These are phyloP conservation scores for Dusona sp. DNA, from an alignment of 2,888 invertebrate genomes.

Conservation along the genomic window DNA sequence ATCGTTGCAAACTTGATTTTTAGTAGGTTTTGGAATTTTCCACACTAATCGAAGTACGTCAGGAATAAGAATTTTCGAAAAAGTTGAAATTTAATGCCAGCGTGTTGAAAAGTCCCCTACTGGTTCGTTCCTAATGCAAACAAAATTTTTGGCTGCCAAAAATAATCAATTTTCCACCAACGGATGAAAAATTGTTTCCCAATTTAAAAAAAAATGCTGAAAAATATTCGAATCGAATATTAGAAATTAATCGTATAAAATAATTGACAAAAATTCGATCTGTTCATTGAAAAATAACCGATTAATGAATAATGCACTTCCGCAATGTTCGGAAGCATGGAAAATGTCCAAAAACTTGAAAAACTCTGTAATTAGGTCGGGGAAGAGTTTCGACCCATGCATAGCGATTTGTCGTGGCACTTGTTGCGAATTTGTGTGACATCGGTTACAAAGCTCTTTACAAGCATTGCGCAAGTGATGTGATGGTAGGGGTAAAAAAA, in stretches of 20 bases:
- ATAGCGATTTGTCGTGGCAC: neutral
- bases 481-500: neutral
- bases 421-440: constrained; percentile 23
- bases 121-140: too few species aligned
- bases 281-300: neutral
- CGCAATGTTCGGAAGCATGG: neutral
- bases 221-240: neutral
- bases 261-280: neutral
- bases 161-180: neutral
- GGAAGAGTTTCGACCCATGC: neutral
- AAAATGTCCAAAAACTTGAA: neutral
- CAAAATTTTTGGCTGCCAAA: too few species aligned
- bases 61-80: neutral
- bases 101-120: neutral
- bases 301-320: neutral
- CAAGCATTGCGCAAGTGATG: constrained; percentile 29
- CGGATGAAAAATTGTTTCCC: neutral
- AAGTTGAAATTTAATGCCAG: neutral
- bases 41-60: neutral
- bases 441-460: constrained; percentile 13
- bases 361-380: neutral
- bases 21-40: neutral
- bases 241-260: neutral
- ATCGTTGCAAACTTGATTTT: neutral
- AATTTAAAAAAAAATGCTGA: neutral